Conservation (phyloP, 2,113 vertebrate species). For the Chrysochloris asiatica region DNA sequence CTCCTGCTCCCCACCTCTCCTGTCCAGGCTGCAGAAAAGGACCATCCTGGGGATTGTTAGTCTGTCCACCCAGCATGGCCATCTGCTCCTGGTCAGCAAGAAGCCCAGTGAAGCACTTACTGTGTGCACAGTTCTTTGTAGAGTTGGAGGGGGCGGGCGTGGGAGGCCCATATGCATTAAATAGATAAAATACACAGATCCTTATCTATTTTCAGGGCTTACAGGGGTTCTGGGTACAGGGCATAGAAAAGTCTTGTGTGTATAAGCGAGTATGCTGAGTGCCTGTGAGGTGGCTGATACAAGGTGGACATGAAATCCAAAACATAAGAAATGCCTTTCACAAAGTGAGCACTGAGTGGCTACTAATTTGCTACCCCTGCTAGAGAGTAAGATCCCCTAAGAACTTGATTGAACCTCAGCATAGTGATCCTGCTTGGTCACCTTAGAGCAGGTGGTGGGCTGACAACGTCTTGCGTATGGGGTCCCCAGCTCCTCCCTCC, state of each 20-base stretch:
- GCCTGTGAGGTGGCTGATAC: neutral
- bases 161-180: rapidly evolving
- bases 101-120: neutral
- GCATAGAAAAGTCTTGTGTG: neutral
- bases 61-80: neutral
- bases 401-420: neutral
- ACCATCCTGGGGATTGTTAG: neutral
- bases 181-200: neutral
- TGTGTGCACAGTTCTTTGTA: neutral
- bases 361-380: too few species aligned
- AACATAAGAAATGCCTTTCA: neutral
- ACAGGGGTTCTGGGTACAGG: neutral
- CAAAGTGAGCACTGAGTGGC: too few species aligned
- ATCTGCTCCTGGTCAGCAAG: neutral
- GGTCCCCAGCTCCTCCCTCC: too few species aligned
- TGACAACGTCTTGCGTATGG: neutral
- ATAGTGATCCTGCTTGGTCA: slow-evolving; percentile 1
- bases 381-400: too few species aligned
- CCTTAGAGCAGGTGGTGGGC: too few species aligned
- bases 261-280: neutral
- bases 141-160: neutral
- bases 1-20: too few species aligned
- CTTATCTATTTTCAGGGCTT: too few species aligned
- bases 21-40: neutral
- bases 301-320: neutral